Evolutionary conservation across 2,113 vertebrate genomes (phyloP), one percentile per base, ranked within the genome.

Genomic region (Numida meleagris): DNA sequence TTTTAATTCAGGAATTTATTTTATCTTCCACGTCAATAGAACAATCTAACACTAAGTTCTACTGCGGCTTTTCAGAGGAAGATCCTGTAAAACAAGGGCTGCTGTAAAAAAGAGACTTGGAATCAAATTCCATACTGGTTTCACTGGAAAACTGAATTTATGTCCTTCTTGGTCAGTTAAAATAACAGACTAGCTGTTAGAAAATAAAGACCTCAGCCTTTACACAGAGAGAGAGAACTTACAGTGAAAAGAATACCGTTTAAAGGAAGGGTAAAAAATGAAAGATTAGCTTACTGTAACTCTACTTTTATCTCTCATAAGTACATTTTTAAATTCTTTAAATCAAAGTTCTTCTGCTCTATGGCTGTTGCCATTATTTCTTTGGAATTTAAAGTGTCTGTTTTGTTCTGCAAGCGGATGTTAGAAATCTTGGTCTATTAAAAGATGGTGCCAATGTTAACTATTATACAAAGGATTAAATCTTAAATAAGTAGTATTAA

Each of bases 401-500:
- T 96, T 96, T 94, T 93, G 90, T 94, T 95, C 87, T 75, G 89
- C 34, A 80, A 93, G 43, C 34, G 53, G 58, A 57, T 45, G 82
- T 76, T 86, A 94, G 82, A 94, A 94, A 94, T 79, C 68, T 94
- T 66, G 25, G 2, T 4, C 85, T 97, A 78, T 92, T 75, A 90
- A 92, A 96, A 88, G 81, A 78, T 94, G 91, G 81, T 93, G 71
- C 82, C 81, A 88, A 25, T 88, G 89, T 95, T 94, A 97, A 96
- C 83, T 70, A 61, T 70, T 63, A 82, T 34, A 90, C 51, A 84
- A 88, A 91, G 94, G 89, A 91, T 91, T 96, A 95, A 94, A 94
- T 94, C 93, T 95, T 83, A 94, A 91, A 80, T 93, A 94, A 97
- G 93, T 77, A 94, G 96, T 62, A 96, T 94, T 96, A 93, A 89